Evolutionary conservation across 30 jellyfish, hydroid and myxozoan genomes (phyloP), one percentile per base, ranked within the genome.

Genomic region (Turritopsis rubra): DNA sequence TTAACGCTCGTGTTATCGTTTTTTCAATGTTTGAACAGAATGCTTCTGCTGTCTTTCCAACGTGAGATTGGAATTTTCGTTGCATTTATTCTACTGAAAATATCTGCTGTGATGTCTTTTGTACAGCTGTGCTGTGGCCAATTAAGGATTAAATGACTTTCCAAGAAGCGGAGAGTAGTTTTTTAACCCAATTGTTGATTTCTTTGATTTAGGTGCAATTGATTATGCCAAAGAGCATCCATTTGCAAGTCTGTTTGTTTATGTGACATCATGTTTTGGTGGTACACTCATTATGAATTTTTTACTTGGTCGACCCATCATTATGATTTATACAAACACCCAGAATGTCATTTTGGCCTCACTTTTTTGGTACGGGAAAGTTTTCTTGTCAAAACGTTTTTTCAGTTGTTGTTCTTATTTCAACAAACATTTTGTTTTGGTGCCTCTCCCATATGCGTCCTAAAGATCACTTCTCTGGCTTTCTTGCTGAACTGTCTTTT

Each of bases 191-290:
- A 13, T 41, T 5, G 13, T 41, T 5, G 60, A 3, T 41, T 41
- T 41, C 13, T 41, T 3, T 41, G 4, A 9, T 68, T 68, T 68
- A 90, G 97, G 93, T 5, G 81, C 95, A 22, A 68, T 72, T 13
- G 87, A 66, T 7, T 85, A 80, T 85, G 97, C 97, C 26, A 81
- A 79, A 75, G 66, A 53, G n/a, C 97, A 86, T 78, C 95, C 95
- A 16, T 71, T 90, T 7, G 54, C 95, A 28, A 90, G 97, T 65
- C 86, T 91, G 95, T 85, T 86, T 79, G 97, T 90, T 70, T 81
- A 92, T 86, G 88, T 90, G 19, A 60, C 82, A 22, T 90, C 97
- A 28, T 85, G 95, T 75, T 83, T 80, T 85, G 97, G 95, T 30
- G 97, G 97, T 52, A 72, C 89, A 27, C 77, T 90, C 79, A 54